Evolutionary conservation across 2,888 invertebrate species (phyloP).

Genomic region (Morpho achilles): DNA sequence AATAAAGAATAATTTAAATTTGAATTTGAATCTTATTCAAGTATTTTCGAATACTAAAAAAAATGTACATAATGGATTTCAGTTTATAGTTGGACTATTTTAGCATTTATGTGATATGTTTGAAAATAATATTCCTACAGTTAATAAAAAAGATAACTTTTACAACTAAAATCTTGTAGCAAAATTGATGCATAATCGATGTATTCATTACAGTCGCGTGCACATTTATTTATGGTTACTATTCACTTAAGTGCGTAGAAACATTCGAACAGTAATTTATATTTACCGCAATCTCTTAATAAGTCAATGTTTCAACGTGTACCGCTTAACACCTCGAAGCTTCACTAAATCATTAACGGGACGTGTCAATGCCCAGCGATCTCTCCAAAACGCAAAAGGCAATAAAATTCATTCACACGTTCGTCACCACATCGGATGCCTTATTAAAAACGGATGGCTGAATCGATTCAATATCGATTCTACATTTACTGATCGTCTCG

Average conservation of each 20-base stretch:
- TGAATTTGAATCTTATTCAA: no score
- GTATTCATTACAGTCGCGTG: not conserved
- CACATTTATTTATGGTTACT: no score
- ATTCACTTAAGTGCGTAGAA: no score
- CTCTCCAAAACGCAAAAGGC: conserved; percentile 62
- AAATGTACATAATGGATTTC: no score
- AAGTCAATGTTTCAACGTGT: conserved; percentile 12
- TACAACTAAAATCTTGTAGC: no score
- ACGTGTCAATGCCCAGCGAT: conserved; percentile 61
- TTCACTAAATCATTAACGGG: conserved; percentile 62
- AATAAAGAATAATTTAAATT: no score
- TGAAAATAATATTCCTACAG: no score
- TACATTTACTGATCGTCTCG: conserved; percentile 41
- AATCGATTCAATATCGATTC: conserved; percentile 47
- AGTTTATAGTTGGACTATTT: no score
- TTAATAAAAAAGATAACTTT: no score
- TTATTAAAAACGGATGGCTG: conserved; percentile 69
- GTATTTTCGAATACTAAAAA: no score
- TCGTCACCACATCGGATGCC: conserved; percentile 70
- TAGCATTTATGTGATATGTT: no score
- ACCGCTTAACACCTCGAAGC: conserved; percentile 21
- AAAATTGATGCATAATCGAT: not conserved
- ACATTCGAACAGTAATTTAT: not conserved
- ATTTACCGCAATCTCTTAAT: conserved; percentile 13
- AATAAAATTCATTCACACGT: conserved; percentile 76